Evolutionary conservation across 2,113 vertebrate species (phyloP).

Genomic region (Calyptomena viridis): DNA sequence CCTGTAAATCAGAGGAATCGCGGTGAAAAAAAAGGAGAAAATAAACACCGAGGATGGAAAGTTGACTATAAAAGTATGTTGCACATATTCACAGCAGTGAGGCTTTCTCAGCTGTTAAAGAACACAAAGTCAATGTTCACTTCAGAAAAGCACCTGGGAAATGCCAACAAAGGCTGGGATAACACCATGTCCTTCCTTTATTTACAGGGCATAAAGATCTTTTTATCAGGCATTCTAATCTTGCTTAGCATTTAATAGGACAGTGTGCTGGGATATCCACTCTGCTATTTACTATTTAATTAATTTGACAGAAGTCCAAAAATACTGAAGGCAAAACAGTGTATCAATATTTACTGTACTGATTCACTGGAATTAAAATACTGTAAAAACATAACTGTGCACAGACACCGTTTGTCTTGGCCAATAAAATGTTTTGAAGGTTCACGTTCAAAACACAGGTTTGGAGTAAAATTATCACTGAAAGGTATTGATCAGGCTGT

Average conservation of each 20-base stretch:
- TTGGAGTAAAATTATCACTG: slow-evolving; percentile 22
- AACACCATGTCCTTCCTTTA: slow-evolving; percentile 20
- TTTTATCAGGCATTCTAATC: slow-evolving; percentile 52
- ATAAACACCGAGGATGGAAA: neutral
- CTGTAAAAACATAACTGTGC: slow-evolving; percentile 63
- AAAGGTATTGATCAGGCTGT: slow-evolving; percentile 29
- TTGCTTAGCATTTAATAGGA: slow-evolving; percentile 51
- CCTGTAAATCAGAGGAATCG: neutral
- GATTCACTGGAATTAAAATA: slow-evolving; percentile 68
- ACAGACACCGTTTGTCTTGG: slow-evolving; percentile 62
- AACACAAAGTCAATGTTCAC: slow-evolving; percentile 22
- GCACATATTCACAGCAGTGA: neutral
- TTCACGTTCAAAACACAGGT: slow-evolving; percentile 31
- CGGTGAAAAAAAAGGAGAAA: neutral
- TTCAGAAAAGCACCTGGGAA: slow-evolving; percentile 42
- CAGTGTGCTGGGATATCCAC: slow-evolving; percentile 52
- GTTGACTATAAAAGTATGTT: neutral
- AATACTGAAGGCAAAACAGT: slow-evolving; percentile 66
- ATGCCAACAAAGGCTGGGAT: slow-evolving; percentile 27
- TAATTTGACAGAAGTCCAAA: slow-evolving; percentile 62
- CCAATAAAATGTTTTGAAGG: slow-evolving; percentile 29
- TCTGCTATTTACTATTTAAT: slow-evolving; percentile 66
- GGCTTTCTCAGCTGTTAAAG: neutral
- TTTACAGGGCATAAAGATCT: slow-evolving; percentile 26
- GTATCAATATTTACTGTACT: slow-evolving; percentile 72